These are phyloP conservation scores for Silurus aristotelis DNA, from an alignment of 2,797 vertebrate species.

Conservation along the genomic window DNA sequence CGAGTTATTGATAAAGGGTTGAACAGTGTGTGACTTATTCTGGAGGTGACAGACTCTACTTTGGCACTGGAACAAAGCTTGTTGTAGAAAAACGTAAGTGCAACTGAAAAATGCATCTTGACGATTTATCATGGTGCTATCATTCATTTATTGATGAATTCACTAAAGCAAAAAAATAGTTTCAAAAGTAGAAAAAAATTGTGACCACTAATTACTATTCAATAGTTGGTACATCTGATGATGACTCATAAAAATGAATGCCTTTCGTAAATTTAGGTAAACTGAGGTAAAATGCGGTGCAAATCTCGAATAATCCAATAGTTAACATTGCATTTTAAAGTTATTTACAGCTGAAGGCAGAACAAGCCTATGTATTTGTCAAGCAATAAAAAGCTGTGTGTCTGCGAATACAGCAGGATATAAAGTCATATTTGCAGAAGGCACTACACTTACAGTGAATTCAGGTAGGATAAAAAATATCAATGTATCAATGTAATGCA, in stretches of 20 bases:
- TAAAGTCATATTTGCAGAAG: no score
- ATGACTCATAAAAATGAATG: no score
- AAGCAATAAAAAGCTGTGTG: no score
- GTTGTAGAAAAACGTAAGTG: conserved; percentile 40
- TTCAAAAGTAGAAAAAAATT: background rate
- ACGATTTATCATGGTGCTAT: background rate
- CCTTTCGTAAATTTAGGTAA: background rate
- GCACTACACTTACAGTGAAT: background rate
- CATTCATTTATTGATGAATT: background rate
- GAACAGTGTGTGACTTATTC: conserved; percentile 44
- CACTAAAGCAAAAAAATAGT: background rate
- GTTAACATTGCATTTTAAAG: no score
- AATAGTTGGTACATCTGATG: no score
- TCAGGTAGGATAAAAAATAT: background rate
- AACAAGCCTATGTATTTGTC: no score
- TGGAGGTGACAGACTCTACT: conserved; percentile 30
- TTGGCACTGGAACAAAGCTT: conserved; percentile 33
- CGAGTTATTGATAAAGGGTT: background rate
- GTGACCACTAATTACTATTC: background rate
- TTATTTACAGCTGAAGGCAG: no score
- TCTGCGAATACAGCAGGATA: no score
- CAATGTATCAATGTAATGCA: no score
- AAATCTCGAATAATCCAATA: background rate
- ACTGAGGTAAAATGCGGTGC: background rate
- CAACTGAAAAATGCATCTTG: background rate